Base-by-base conservation (phyloP, 2,797 vertebrate genomes). In the Tiaroga cobitis region DNA sequence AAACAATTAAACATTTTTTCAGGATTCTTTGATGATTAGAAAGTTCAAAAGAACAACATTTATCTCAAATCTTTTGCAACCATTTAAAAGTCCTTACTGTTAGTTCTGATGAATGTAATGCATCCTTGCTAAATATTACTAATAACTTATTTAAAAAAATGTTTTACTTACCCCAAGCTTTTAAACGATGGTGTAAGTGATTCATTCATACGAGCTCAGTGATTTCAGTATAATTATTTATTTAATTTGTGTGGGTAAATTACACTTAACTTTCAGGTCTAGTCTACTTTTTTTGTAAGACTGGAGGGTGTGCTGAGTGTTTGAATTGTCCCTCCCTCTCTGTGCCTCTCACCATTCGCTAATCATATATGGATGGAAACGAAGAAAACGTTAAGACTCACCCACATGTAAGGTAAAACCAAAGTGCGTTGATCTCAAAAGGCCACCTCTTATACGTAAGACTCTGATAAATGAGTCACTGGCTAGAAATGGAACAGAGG, bases 371-470 rank as follows among this genome's bases (percentile, higher is more conserved):
- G 61, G 86, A 81, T 37, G 73, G 76, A 86, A 74, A 79, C 74
- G 51, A 82, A 88, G 87, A 91, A 85, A 19, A 90, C 54, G 86
- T 87, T 80, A 91, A 85, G 90, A 98, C 97, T 98, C 94, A 99
- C 98, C 97, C 93, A 92, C 80, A 92, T 88, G 93, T 94, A 93
- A 92, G 92, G 94, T 92, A 88, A 89, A 91, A 93, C 95, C 92
- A 93, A 88, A 88, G 91, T 56, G 89, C 93, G 94, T 89, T 91
- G 90, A 93, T 96, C 93, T 91, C 91, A 24, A 13, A 91, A 96
- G 94, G 94, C 89, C 95, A 95, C 93, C 94, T 95, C 92, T 91
- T 90, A 91, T 91, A 93, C 77, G 92, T 91, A 92, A 93, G 94
- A 92, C 88, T 95, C 90, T 87, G 92, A 91, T 90, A 94, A 94